Evolutionary conservation across 2,797 vertebrate genomes (phyloP).

Genomic region (Phataginus tetradactyla): DNA sequence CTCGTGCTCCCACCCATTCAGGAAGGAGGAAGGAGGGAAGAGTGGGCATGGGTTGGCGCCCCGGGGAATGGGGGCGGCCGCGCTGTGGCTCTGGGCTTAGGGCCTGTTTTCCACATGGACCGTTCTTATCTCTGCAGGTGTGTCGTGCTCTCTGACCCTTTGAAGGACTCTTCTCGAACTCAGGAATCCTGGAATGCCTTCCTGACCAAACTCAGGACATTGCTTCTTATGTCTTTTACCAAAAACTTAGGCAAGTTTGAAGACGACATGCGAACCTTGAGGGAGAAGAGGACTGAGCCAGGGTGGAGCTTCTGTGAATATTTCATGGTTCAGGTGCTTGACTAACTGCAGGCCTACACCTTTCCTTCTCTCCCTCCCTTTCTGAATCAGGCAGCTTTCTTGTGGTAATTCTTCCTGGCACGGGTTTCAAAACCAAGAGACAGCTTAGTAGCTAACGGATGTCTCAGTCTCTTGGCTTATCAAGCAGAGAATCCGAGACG

Average conservation of each 20-base stretch:
- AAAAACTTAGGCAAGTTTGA: constrained; percentile 98
- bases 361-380: not conserved
- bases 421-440: not conserved
- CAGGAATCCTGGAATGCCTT: constrained; percentile 99
- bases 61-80: rapidly evolving
- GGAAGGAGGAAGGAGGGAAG: not conserved
- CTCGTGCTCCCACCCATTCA: not conserved
- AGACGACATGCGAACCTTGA: constrained; percentile 97
- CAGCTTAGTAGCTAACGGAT: not conserved
- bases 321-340: constrained; percentile 98
- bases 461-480: not conserved
- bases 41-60: not conserved
- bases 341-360: rapidly evolving
- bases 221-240: constrained; percentile 99
- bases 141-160: constrained; percentile 96
- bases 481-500: not conserved
- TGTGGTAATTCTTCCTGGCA: not conserved
- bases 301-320: constrained; percentile 99
- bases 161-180: constrained; percentile 98
- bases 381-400: not conserved
- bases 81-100: not conserved
- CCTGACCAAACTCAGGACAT: constrained; percentile 96
- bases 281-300: constrained; percentile 98
- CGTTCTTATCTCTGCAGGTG: constrained; percentile 88
- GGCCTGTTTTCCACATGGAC: not conserved